Conservation (phyloP, 2,888 invertebrate species). For the Idaea straminata region DNA sequence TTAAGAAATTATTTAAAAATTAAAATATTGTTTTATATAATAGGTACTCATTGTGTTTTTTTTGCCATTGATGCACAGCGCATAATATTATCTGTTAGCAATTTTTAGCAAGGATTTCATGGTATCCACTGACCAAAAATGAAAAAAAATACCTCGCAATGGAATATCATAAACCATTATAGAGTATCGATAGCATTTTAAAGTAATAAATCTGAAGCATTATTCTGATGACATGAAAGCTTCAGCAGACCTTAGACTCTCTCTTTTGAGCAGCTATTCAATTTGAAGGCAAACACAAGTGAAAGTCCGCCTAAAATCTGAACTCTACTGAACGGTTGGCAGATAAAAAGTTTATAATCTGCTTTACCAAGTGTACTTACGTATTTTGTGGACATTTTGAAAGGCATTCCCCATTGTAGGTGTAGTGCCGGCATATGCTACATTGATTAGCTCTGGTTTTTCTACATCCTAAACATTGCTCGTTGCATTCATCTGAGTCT, state of each 20-base stretch:
- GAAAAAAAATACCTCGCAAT: neutral
- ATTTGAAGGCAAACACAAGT: too few relatives aligned
- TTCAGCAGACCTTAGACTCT: neutral
- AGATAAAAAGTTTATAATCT: neutral
- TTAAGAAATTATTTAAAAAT: too few relatives aligned
- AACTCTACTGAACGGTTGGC: too few relatives aligned
- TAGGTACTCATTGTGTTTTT: too few relatives aligned
- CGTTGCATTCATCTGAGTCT: conserved; percentile 81
- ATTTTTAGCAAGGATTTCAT: too few relatives aligned
- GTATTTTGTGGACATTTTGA: conserved; percentile 83
- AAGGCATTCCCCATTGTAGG: conserved; percentile 80
- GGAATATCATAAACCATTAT: neutral
- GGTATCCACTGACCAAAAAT: too few relatives aligned
- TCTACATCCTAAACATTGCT: conserved; percentile 91
- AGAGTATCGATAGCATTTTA: neutral
- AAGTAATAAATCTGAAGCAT: neutral
- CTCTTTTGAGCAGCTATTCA: neutral
- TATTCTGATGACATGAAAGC: neutral
- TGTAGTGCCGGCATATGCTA: conserved; percentile 83
- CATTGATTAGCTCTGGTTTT: conserved; percentile 78
- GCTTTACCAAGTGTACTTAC: conserved; percentile 65
- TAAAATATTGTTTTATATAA: too few relatives aligned
- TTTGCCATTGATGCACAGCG: too few relatives aligned
- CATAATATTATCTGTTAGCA: too few relatives aligned
- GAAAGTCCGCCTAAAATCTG: too few relatives aligned